Percentiles rank a stretch among this genome's conserved stretches.
phyloP scores from a whole-genome alignment of 2,888 invertebrate species.

The Tryphoninae sp. region DNA sequence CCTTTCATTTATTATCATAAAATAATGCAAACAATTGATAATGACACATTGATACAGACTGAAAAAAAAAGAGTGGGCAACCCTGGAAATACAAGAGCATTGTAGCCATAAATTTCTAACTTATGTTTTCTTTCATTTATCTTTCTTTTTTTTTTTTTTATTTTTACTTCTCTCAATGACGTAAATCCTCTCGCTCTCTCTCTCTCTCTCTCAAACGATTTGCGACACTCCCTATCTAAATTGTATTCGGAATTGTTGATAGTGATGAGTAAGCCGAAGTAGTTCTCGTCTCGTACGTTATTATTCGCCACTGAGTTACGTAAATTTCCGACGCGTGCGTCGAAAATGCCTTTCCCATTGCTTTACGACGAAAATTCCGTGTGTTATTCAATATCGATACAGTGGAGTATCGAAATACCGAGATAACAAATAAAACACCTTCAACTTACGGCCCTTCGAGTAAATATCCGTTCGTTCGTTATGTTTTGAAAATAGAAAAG shows the following conservation, averaged over 20 bases:
- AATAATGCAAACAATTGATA: neutral
- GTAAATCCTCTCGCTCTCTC: neutral
- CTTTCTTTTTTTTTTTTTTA: neutral
- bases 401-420: too few relatives aligned
- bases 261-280: conserved; percentile 11
- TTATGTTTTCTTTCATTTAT: neutral
- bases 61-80: neutral
- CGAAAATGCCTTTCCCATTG: too few relatives aligned
- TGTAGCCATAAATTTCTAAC: conserved; percentile 1
- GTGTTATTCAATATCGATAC: too few relatives aligned
- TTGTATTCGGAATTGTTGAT: conserved; percentile 36
- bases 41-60: neutral
- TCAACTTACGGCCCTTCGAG: too few relatives aligned
- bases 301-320: conserved; percentile 2
- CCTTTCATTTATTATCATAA: neutral
- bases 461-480: too few relatives aligned
- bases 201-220: neutral
- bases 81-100: neutral
- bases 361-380: too few relatives aligned
- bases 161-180: conserved; percentile 17
- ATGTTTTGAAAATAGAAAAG: too few relatives aligned
- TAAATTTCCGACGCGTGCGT: neutral
- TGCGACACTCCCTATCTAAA: conserved; percentile 28
- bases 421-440: too few relatives aligned
- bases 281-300: neutral